Base-by-base conservation (phyloP, 2,113 vertebrate genomes). In the Poecilia latipinna region DNA sequence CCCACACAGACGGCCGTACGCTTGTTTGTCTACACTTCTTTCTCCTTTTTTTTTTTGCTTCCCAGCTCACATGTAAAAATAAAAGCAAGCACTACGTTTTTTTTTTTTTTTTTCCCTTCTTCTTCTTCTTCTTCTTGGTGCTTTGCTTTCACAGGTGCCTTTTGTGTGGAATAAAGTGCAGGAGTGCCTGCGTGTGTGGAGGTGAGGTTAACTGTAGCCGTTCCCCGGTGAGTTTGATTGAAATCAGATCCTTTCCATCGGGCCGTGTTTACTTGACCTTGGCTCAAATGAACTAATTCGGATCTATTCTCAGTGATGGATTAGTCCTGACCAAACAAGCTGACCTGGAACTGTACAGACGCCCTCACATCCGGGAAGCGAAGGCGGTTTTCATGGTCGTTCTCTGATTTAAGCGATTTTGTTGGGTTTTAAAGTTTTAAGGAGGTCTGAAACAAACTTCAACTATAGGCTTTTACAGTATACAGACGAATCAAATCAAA, bases 211-310 rank as follows among this genome's bases (percentile, higher is more conserved):
- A 78, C 65, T 78, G 75, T 64, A 39, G 73, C 39, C 32, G 54
- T 87, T 37, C 81, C 79, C 77, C 7, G 12, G 75, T 60, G 78
- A 64, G 24, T 87, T 42, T 74, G 80, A 88, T 75, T 35, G 75
- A 82, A 86, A 86, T 85, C 79, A 74, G 80, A 90, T 74, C 68
- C 60, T 48, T 78, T 74, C 64, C 70, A 72, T 85, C 72, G 77
- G 51, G 33, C n/a, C 5, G 57, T 73, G 72, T 83, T 85, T 80
- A 77, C 28, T 11, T 84, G 86, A 85, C 78, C 78, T 67, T 32
- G 44, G 71, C 65, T 84, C 60, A 84, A 65, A 83, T 86, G 8
- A 83, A 85, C 78, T 62, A n/a, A 65, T 74, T 74, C 12, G 69
- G 67, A 68, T 78, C 79, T 42, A 70, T 78, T 75, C 35, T 65